Evolutionary conservation across 2,888 invertebrate genomes (phyloP).

Genomic region (Morpho helenor): DNA sequence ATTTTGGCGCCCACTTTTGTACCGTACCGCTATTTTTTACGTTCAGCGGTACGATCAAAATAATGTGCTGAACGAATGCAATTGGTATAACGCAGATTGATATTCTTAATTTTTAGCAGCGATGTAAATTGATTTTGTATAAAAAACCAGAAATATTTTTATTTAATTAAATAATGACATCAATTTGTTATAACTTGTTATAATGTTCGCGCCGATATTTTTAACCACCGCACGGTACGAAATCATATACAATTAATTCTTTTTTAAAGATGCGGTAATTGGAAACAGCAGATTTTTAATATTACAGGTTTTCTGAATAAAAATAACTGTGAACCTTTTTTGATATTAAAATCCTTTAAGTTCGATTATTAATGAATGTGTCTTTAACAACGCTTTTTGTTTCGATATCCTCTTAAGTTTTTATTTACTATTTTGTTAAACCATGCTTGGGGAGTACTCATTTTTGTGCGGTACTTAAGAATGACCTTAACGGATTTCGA

Average conservation of each 20-base stretch:
- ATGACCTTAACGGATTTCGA: too few relatives aligned
- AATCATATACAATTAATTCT: not conserved
- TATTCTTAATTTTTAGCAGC: slow-evolving; percentile 1
- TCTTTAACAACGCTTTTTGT: too few relatives aligned
- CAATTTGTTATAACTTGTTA: slow-evolving; percentile 12
- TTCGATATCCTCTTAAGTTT: too few relatives aligned
- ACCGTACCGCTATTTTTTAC: slow-evolving; percentile 14
- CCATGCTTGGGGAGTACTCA: too few relatives aligned
- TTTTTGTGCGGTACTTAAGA: too few relatives aligned
- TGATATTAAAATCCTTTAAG: too few relatives aligned
- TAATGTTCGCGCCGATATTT: slow-evolving; percentile 2
- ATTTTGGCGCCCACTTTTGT: slow-evolving; percentile 49
- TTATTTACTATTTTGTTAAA: too few relatives aligned
- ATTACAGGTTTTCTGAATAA: too few relatives aligned
- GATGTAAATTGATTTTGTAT: slow-evolving; percentile 1
- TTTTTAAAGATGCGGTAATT: too few relatives aligned
- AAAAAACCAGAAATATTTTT: slow-evolving; percentile 6
- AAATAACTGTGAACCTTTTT: too few relatives aligned
- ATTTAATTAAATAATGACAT: slow-evolving; percentile 8
- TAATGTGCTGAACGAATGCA: slow-evolving; percentile 7
- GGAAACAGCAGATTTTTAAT: too few relatives aligned
- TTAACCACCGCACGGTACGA: not conserved
- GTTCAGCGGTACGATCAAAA: slow-evolving; percentile 8
- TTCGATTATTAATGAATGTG: too few relatives aligned
- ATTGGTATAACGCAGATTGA: slow-evolving; percentile 9